Base-by-base conservation (phyloP, 1,140 invertebrate species). In the Drosophila lacteicornis region DNA sequence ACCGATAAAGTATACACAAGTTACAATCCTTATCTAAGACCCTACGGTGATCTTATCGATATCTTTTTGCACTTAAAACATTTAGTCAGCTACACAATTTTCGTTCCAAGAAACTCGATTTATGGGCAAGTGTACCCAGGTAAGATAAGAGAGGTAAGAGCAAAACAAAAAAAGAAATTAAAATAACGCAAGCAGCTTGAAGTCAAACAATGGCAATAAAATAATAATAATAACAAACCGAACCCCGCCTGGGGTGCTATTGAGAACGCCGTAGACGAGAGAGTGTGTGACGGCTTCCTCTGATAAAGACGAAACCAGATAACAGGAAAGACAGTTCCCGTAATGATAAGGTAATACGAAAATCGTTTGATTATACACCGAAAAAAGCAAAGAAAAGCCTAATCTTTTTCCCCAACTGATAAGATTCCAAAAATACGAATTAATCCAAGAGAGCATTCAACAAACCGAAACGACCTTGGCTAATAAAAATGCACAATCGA, bases 131-230 rank as follows among this genome's bases (percentile, higher is more conserved):
- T 67, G 25, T 68, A 43, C 36, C 11, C 36, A 50, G 17, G 7
- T 33, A 25, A 22, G 57, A 45, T 62, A 65, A 65, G 62, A 60
- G 57, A 65, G 30, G 57, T 43, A 22, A 9, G 8, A 22, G 36
- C 40, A 63, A 17, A 30, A 63, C 25, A 33, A 43, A 19, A 22
- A 36, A 15, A 30, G 9, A 27, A 30, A 40, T 40, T 8, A 40
- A 57, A 62, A 13, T 13, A 49, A 22, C n/a, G 45, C 45, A 22
- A 50, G 33, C 33, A 68, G 36, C 45, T 50, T 25, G 36, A 67
- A 68, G 68, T 69, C 66, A 68, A 69, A 69, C 66, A 69, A 68
- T 43, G 63, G 63, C 27, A 43, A 68, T 69, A 68, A 69, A 68
- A 68, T 33, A 67, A 33, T 62, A 65, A 33, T 43, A 68, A 38